Percentiles rank a stretch among this genome's conserved stretches.
Evolutionary conservation across 2,797 vertebrate species (phyloP).

Genomic region (Squalus acanthias): DNA sequence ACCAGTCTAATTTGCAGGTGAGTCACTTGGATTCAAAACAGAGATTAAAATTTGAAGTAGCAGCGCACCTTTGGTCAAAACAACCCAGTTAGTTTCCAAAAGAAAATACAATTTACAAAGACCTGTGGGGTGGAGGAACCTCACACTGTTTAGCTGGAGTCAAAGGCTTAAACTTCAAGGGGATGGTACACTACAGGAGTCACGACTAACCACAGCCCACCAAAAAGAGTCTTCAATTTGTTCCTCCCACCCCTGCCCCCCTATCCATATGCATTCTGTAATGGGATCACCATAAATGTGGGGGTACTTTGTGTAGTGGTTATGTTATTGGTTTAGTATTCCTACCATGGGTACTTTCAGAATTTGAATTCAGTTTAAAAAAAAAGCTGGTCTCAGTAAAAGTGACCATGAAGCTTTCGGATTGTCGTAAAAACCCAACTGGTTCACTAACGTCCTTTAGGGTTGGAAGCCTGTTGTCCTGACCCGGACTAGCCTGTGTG

Average conservation of each 20-base stretch:
- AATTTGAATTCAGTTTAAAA: neutral
- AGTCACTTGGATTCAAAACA: neutral
- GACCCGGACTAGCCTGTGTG: too few species aligned
- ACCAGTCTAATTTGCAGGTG: neutral
- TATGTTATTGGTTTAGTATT: neutral
- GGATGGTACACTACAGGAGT: neutral
- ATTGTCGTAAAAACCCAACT: neutral
- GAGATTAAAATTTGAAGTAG: neutral
- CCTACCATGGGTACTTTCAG: neutral
- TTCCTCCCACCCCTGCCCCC: neutral
- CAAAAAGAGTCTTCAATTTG: neutral
- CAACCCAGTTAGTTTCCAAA: neutral
- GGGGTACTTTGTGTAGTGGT: neutral
- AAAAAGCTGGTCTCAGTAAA: neutral
- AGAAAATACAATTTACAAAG: neutral
- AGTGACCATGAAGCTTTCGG: too few species aligned
- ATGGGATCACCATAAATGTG: neutral
- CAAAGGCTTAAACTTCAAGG: neutral
- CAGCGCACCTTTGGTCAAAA: neutral
- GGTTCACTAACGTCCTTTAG: neutral
- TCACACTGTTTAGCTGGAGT: neutral
- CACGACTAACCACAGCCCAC: neutral
- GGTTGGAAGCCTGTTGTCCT: neutral
- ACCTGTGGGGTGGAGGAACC: neutral
- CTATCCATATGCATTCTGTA: neutral